phyloP scores from a whole-genome alignment of 1,140 invertebrate species.

The Zaprionus africanus region DNA sequence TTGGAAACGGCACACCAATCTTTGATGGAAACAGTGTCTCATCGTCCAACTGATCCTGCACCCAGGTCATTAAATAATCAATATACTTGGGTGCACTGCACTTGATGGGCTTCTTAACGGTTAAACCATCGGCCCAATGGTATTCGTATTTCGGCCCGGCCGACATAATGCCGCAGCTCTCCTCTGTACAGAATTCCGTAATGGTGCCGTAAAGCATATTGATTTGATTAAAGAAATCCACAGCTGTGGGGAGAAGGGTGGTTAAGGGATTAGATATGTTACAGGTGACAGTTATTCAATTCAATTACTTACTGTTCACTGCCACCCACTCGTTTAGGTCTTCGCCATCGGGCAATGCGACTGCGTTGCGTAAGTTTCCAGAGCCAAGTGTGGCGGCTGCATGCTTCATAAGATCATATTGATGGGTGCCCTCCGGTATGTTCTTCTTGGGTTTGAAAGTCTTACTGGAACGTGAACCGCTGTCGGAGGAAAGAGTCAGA shows the following conservation, averaged over 20 bases:
- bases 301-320: conserved; percentile 95
- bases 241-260: conserved; percentile 87
- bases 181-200: conserved; percentile 99
- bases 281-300: no score
- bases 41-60: conserved; percentile 99
- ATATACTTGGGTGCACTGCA: conserved; percentile 99
- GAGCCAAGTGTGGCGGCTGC: conserved; percentile 99
- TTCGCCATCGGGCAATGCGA: conserved; percentile 99
- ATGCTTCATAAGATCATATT: conserved; percentile 99
- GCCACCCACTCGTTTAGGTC: conserved; percentile 99
- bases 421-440: conserved; percentile 99
- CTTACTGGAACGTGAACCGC: conserved; percentile 91
- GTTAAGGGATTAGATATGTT: not conserved
- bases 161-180: conserved; percentile 99
- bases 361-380: conserved; percentile 97
- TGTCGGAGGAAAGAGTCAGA: conserved; percentile 32
- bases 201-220: conserved; percentile 99
- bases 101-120: conserved; percentile 99
- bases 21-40: conserved; percentile 99
- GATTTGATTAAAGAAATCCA: conserved; percentile 99
- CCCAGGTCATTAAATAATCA: conserved; percentile 99
- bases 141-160: conserved; percentile 99
- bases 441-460: conserved; percentile 99
- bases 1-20: conserved; percentile 99
- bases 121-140: conserved; percentile 99